Percentiles rank a stretch among this genome's conserved stretches.
phyloP scores from a whole-genome alignment of 1,140 invertebrate species.

The Batillaria attramentaria region DNA sequence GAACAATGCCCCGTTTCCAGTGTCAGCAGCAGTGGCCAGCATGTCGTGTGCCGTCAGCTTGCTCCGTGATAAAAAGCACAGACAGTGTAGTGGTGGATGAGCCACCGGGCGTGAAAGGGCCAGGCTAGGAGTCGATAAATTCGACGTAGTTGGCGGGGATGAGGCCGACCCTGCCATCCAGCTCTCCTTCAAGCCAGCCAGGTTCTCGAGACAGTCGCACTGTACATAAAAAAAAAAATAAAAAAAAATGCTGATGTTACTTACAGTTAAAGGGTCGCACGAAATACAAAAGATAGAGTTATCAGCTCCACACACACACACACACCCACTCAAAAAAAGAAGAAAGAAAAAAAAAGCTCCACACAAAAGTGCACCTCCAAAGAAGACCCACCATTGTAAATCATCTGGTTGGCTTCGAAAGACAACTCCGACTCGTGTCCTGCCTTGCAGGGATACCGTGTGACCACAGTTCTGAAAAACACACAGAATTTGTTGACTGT shows the following conservation, averaged over 20 bases:
- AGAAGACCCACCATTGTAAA: slow-evolving; percentile 88
- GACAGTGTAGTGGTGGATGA: too few species aligned
- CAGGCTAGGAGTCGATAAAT: slow-evolving; percentile 69
- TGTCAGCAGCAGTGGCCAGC: too few species aligned
- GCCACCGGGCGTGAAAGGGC: neutral
- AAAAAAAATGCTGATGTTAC: neutral
- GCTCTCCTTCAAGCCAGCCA: slow-evolving; percentile 95
- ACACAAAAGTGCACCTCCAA: neutral
- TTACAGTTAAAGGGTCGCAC: neutral
- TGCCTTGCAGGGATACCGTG: slow-evolving; percentile 94
- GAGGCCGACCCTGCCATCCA: slow-evolving; percentile 94
- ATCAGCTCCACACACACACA: neutral
- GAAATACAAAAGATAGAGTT: neutral
- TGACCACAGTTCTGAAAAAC: slow-evolving; percentile 79
- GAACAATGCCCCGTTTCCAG: too few species aligned
- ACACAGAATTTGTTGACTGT: too few species aligned
- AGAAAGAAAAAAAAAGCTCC: neutral
- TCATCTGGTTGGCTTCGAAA: slow-evolving; percentile 98
- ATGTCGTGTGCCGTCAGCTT: too few species aligned
- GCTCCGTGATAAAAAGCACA: too few species aligned
- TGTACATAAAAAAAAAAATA: slow-evolving; percentile 73
- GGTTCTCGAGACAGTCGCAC: slow-evolving; percentile 92
- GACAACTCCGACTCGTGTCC: slow-evolving; percentile 97
- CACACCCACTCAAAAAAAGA: neutral
- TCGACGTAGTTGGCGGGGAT: slow-evolving; percentile 99